Evolutionary conservation across 2,888 invertebrate species (phyloP), one percentile per base, ranked within the genome.

Genomic region (Exephanes ischioxanthus): DNA sequence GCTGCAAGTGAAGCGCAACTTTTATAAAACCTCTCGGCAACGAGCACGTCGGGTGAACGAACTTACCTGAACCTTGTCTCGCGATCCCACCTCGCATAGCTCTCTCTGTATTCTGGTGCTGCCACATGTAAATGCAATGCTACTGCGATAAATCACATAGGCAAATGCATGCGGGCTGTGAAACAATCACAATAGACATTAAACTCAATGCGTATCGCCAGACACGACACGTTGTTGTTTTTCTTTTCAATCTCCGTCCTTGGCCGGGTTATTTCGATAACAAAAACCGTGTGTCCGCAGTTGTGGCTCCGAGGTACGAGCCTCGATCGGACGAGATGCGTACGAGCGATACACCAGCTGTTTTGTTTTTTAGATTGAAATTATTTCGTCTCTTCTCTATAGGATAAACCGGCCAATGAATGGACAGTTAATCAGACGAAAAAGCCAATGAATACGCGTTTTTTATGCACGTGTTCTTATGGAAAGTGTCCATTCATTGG

Each of bases 41-140:
- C 68, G 70, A 83, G 79, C 67, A 71, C 73, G 72, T 16, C 80
- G 87, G 89, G 89, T 89, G 70, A 88, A 89, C 82, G 88, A 80
- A 87, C 88, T 72, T 37, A 51, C 19, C 67, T 88, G 86, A 88
- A 89, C 89, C 87, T 76, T 55, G 72, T 53, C 55, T 72, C 70
- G n/a, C 51, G 48, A 75, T 78, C 71, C 45, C 73, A 14, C 61
- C 67, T 67, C 11, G n/a, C 58, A 45, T 58, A 55, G 48, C 55
- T 66, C 67, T 55, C 61, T 70, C 63, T 63, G 1, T 33, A 66
- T 77, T 11, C 48, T 41, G 14, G 45, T 14, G 14, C 33, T 73
- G 55, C 58, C 48, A 45, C 73, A 53, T 37, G n/a, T 55, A 11
- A 51, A 55, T 58, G 53, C 61, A 45, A n/a, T 55, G 26, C 41